Percentiles rank a stretch among this genome's conserved stretches.
phyloP scores from a whole-genome alignment of 2,113 vertebrate genomes.

The mouse (Mus musculus) region DNA sequence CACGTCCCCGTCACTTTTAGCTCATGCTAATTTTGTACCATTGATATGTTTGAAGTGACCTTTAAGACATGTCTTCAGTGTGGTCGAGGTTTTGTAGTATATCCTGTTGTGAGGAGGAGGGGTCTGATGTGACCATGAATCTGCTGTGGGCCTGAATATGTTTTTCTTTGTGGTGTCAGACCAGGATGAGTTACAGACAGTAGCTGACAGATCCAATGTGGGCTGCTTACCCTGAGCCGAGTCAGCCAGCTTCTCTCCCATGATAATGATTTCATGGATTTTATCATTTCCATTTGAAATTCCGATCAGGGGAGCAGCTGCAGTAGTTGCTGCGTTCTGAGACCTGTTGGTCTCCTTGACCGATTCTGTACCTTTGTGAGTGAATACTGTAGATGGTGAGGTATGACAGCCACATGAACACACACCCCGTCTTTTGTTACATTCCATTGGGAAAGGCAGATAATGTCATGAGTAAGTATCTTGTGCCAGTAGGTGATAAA shows the following conservation, averaged over 20 bases:
- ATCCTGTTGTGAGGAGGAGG: conserved; percentile 31
- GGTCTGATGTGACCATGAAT: background rate
- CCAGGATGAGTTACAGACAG: conserved; percentile 4
- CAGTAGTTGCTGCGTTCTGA: background rate
- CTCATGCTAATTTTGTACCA: background rate
- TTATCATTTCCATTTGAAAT: conserved; percentile 47
- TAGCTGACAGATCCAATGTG: background rate
- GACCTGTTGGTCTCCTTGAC: background rate
- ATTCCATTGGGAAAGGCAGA: background rate
- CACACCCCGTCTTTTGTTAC: background rate
- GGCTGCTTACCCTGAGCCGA: background rate
- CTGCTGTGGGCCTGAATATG: background rate
- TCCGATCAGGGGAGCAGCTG: background rate
- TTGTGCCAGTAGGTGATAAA: background rate
- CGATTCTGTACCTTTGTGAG: background rate
- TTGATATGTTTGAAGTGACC: conserved; percentile 14
- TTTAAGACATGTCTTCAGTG: conserved; percentile 23
- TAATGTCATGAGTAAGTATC: background rate
- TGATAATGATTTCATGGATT: background rate
- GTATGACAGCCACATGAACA: background rate
- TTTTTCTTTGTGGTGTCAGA: conserved; percentile 51
- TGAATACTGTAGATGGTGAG: background rate
- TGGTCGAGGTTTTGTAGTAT: conserved; percentile 44
- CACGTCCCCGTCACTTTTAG: background rate
- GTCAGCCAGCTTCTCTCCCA: background rate